phyloP scores from a whole-genome alignment of 2,888 invertebrate species.

The Mylabris sibirica region DNA sequence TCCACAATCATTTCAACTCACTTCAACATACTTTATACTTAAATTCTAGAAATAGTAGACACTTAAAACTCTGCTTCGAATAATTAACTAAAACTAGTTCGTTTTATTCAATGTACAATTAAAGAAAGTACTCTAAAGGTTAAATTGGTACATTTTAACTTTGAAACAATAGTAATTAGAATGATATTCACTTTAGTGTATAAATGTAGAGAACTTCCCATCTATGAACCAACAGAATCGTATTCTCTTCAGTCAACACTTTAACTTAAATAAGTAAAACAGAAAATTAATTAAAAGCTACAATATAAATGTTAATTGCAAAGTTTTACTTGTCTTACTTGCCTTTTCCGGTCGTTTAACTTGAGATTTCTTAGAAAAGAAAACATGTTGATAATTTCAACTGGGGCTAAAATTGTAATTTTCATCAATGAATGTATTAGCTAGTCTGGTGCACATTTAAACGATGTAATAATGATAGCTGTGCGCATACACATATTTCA shows the following conservation, averaged over 20 bases:
- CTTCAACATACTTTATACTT: not conserved
- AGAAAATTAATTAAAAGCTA: slow-evolving; percentile 14
- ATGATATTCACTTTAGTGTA: not conserved
- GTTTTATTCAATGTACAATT: slow-evolving; percentile 3
- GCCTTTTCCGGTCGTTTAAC: not conserved
- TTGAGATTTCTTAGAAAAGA: not conserved
- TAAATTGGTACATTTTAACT: slow-evolving; percentile 9
- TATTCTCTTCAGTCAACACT: slow-evolving; percentile 8
- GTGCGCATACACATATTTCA: slow-evolving; percentile 18
- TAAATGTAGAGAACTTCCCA: not conserved
- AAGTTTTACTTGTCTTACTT: not conserved
- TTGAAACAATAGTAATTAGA: slow-evolving; percentile 10
- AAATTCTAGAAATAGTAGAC: not conserved
- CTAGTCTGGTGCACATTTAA: not conserved
- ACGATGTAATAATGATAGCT: slow-evolving; percentile 10
- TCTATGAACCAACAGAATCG: not conserved
- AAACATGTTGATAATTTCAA: not conserved
- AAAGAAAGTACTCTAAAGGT: slow-evolving; percentile 3
- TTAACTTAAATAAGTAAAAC: not conserved
- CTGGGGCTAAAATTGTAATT: not conserved
- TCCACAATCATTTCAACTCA: not conserved
- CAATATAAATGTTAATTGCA: slow-evolving; percentile 9
- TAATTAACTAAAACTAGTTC: slow-evolving; percentile 7
- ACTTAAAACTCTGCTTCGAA: not conserved
- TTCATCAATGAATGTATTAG: not conserved